Evolutionary conservation across 2,113 vertebrate genomes (phyloP).

Genomic region (Bujurquina vittata): DNA sequence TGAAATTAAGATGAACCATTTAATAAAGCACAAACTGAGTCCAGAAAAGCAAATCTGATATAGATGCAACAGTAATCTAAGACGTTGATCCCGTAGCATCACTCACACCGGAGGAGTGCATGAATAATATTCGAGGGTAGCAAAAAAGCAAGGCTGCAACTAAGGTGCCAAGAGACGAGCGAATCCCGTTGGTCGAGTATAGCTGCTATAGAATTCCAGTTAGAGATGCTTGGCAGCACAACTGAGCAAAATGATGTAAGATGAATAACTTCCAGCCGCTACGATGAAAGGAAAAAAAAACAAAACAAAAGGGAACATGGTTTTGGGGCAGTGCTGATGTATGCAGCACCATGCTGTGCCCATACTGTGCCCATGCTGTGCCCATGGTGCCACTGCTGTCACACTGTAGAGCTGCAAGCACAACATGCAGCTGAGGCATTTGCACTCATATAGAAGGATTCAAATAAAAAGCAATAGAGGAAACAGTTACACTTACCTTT

Average conservation of each 20-base stretch:
- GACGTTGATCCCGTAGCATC: background rate
- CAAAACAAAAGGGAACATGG: background rate
- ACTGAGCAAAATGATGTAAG: background rate
- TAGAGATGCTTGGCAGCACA: slow-evolving; percentile 6
- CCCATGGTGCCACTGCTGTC: background rate
- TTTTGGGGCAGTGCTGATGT: slow-evolving; percentile 5
- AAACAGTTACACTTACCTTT: background rate
- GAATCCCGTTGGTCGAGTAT: background rate
- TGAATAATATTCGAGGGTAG: background rate
- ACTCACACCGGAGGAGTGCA: slow-evolving; percentile 14
- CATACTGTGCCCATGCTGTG: no score
- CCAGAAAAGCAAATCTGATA: background rate
- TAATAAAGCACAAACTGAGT: background rate
- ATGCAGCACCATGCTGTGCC: background rate
- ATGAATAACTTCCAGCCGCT: slow-evolving; percentile 17
- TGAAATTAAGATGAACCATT: background rate
- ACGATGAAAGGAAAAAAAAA: background rate
- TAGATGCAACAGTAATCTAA: background rate
- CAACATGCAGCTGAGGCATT: background rate
- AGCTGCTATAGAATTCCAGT: slow-evolving; percentile 10
- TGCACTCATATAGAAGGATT: background rate
- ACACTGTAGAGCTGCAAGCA: background rate
- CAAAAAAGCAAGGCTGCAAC: background rate
- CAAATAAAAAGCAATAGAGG: background rate
- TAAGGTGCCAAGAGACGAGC: background rate